phyloP scores from a whole-genome alignment of 64 coral and sea anemone genomes.

The Montipora efflorescens region DNA sequence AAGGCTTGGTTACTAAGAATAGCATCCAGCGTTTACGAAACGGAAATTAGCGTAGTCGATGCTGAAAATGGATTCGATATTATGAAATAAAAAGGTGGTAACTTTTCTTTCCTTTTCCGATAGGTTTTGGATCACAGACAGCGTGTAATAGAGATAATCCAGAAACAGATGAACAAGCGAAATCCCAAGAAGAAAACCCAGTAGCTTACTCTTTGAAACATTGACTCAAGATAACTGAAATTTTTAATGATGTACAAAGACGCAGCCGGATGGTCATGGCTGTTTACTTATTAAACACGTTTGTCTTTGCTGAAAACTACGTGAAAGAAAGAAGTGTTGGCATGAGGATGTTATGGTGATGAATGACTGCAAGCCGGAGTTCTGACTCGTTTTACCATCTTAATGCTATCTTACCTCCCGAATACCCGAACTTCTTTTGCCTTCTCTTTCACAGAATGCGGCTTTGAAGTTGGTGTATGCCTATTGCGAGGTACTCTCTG shows the following conservation, averaged over 20 bases:
- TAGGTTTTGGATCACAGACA: slow-evolving; percentile 88
- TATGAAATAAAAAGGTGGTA: not conserved
- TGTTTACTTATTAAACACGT: not conserved
- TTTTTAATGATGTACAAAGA: not conserved
- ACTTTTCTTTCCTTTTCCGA: not conserved
- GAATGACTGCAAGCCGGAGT: not conserved
- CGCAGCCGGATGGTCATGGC: not conserved
- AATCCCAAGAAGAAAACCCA: slow-evolving; percentile 93
- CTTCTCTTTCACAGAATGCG: no score
- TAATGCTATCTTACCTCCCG: no score
- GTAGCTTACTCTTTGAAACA: not conserved
- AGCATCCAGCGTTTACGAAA: no score
- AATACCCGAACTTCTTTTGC: no score
- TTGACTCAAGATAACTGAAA: not conserved
- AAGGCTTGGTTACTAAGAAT: no score
- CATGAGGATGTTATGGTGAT: not conserved
- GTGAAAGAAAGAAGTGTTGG: not conserved
- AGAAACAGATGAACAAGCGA: slow-evolving; percentile 94
- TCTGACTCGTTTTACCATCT: not conserved
- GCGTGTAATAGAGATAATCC: slow-evolving; percentile 78
- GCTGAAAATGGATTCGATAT: no score
- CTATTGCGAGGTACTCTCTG: no score
- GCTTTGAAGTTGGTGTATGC: no score
- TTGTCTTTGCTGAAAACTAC: not conserved
- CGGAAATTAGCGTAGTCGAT: no score